These are phyloP conservation scores for Glaucopsyche alexis DNA, from an alignment of 2,888 invertebrate species.

Conservation along the genomic window DNA sequence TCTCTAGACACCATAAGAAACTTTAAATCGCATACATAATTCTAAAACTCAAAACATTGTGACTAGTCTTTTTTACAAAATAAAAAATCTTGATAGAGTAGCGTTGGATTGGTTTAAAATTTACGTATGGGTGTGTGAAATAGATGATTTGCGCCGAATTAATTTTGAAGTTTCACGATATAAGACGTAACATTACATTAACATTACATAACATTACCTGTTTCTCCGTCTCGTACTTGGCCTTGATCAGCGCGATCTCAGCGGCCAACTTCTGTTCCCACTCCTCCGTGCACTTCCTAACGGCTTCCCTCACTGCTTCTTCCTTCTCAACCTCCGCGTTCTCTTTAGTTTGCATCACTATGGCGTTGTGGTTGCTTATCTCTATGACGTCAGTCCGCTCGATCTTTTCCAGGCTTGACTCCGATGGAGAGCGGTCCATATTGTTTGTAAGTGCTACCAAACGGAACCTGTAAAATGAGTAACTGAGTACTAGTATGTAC, in stretches of 20 bases:
- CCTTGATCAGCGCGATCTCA: conserved; percentile 57
- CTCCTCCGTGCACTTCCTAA: conserved; percentile 80
- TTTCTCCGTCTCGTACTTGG: conserved; percentile 76
- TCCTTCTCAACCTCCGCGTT: conserved; percentile 82
- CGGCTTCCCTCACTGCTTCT: conserved; percentile 69
- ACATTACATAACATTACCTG: conserved; percentile 62
- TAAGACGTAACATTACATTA: no score
- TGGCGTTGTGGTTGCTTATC: conserved; percentile 82
- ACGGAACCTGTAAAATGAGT: conserved; percentile 76
- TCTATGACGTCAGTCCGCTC: conserved; percentile 84
- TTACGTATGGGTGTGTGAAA: no score
- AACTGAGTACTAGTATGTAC: neutral
- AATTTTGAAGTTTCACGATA: no score
- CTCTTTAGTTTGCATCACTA: conserved; percentile 84
- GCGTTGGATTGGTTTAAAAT: no score
- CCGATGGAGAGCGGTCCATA: conserved; percentile 88
- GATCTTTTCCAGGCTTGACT: conserved; percentile 87
- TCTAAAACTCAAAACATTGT: no score
- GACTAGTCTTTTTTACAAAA: no score
- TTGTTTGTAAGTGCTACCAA: conserved; percentile 85
- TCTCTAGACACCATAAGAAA: no score
- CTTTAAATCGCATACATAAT: no score
- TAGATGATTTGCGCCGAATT: no score
- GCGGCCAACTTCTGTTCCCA: conserved; percentile 75
- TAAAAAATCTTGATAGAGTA: no score